Base-by-base conservation (phyloP, 2,113 vertebrate species). In the Aegithalos caudatus region DNA sequence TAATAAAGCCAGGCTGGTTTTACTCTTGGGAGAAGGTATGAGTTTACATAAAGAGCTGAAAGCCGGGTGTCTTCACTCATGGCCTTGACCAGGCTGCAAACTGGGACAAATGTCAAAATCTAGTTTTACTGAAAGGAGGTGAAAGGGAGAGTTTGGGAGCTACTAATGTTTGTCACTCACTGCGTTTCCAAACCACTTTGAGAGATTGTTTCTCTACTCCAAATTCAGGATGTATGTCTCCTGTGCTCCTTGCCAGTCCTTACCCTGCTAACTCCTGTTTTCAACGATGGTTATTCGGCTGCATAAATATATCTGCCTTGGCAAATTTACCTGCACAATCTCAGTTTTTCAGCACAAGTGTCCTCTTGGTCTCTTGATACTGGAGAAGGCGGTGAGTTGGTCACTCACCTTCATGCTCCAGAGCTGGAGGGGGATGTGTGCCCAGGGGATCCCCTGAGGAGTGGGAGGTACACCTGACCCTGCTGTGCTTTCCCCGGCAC, bases 401-500 rank as follows among this genome's bases (percentile, higher is more conserved):
- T 33, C 56, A 44, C 22, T 69, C 17, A 23, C 17, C 35, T 33
- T 50, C 0, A 1, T 50, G 57, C 27, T 56, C 50, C 23, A 16
- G 4, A 17, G 14, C 14, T 9, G 47, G 23, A 3, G 20, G 13
- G 14, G 29, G 10, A 4, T 17, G 12, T 38, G 35, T n/a, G 33
- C 7, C 23, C 15, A 16, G 54, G 71, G 12, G 7, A 25, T 13
- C 6, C 1, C 17, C n/a, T 4, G 57, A 24, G 51, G 6, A 3
- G 3, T 15, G 8, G 15, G 21, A 22, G 3, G 24, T 9, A 10
- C 10, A 1, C 4, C 5, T 42, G 17, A 21, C 15, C 12, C 19
- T 23, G 20, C 5, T 5, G 0, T 0, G 0, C 12, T n/a, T 40
- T 23, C 27, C 45, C 25, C 1, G 0, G 7, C 48, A 6, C 7